These are phyloP conservation scores for Argyra leucocephala DNA, from an alignment of 2,888 invertebrate species.

Conservation along the genomic window DNA sequence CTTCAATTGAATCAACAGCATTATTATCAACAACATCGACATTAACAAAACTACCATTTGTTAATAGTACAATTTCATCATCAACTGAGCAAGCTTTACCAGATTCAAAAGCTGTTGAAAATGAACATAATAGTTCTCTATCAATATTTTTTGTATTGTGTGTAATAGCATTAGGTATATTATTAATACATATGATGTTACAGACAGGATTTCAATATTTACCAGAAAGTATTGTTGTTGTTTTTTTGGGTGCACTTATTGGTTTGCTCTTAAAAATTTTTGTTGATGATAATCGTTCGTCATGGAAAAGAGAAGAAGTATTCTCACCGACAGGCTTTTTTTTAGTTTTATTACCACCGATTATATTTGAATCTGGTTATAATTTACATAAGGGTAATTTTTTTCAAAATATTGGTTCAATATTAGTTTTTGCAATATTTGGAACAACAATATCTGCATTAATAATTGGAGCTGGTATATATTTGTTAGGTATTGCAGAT, in stretches of 20 bases:
- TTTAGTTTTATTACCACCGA: slow-evolving; percentile 89
- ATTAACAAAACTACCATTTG: slow-evolving; percentile 10
- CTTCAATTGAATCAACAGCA: slow-evolving; percentile 15
- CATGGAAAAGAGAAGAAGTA: slow-evolving; percentile 95
- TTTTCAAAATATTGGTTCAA: slow-evolving; percentile 97
- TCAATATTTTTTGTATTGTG: slow-evolving; percentile 96
- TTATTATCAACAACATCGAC: slow-evolving; percentile 14
- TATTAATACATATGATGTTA: slow-evolving; percentile 88
- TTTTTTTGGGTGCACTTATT: slow-evolving; percentile 86
- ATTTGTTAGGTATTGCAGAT: slow-evolving; percentile 82
- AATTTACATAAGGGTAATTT: slow-evolving; percentile 96
- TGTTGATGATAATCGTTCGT: slow-evolving; percentile 75
- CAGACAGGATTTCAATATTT: slow-evolving; percentile 93
- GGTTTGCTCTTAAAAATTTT: slow-evolving; percentile 83
- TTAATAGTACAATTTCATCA: slow-evolving; percentile 41
- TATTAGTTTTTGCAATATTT: slow-evolving; percentile 92
- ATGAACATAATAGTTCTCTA: slow-evolving; percentile 92
- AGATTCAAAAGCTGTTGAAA: slow-evolving; percentile 83
- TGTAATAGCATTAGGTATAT: slow-evolving; percentile 85
- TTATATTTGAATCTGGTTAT: slow-evolving; percentile 98
- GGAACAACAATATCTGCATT: slow-evolving; percentile 96
- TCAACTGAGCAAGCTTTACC: slow-evolving; percentile 73
- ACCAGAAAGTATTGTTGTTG: slow-evolving; percentile 95
- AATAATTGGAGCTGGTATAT: slow-evolving; percentile 92
- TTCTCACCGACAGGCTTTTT: slow-evolving; percentile 98